Evolutionary conservation across 2,113 vertebrate genomes (phyloP).

Genomic region (Pygoscelis adeliae): DNA sequence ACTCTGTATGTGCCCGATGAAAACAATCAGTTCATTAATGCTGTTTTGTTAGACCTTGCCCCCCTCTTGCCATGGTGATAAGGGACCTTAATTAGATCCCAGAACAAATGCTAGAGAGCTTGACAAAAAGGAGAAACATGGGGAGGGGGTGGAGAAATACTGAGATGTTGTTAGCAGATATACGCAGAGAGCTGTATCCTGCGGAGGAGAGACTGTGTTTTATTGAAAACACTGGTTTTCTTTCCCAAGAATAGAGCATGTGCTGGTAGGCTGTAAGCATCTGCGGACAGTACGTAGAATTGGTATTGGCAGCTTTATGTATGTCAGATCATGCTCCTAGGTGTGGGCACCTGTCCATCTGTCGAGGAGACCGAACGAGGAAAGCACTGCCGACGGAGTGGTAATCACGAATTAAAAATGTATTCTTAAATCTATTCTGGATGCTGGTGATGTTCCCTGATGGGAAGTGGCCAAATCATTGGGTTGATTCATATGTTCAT

Average conservation of each 20-base stretch:
- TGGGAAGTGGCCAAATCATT: not conserved
- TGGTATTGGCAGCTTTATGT: not conserved
- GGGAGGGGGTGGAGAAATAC: slow-evolving; percentile 57
- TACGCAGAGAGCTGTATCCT: slow-evolving; percentile 2
- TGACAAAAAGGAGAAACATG: slow-evolving; percentile 28
- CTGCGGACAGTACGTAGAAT: fast-evolving
- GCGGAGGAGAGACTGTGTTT: slow-evolving; percentile 10
- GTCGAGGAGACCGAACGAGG: fast-evolving
- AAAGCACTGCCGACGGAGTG: fast-evolving
- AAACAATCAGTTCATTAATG: slow-evolving; percentile 65
- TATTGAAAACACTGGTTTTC: not conserved
- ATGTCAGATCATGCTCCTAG: not conserved
- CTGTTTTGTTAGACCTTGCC: slow-evolving; percentile 66
- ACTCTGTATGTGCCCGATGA: slow-evolving; percentile 31
- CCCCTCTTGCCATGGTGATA: slow-evolving; percentile 51
- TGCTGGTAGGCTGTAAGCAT: not conserved
- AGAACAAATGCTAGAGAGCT: slow-evolving; percentile 58
- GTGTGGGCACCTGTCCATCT: not conserved
- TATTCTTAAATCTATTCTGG: not conserved
- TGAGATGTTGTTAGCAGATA: slow-evolving; percentile 57
- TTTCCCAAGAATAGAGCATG: not conserved
- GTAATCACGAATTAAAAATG: not conserved
- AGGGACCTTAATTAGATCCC: slow-evolving; percentile 66
- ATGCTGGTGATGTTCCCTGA: not conserved
- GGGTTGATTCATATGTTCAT: not conserved